These are phyloP conservation scores for Siphlonurus alternatus DNA, from an alignment of 2,888 invertebrate species.

Conservation along the genomic window DNA sequence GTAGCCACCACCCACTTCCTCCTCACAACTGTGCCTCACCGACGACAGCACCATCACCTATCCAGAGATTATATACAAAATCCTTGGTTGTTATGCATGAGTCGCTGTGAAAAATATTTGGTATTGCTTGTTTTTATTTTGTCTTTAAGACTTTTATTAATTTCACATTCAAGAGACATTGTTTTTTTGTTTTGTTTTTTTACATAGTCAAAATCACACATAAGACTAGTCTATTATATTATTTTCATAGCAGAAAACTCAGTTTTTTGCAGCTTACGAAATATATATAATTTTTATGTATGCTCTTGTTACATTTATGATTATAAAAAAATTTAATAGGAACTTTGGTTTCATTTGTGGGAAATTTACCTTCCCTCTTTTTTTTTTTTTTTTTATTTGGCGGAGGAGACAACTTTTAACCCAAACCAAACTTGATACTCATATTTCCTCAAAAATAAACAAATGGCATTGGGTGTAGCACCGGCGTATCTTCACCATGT, in stretches of 20 bases:
- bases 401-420: background rate
- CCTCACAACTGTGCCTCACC: no score
- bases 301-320: conserved; percentile 7
- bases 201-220: conserved; percentile 4
- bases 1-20: no score
- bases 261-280: conserved; percentile 3
- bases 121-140: background rate
- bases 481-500: no score
- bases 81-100: no score
- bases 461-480: no score
- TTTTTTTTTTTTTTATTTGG: conserved; percentile 28
- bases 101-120: background rate
- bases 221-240: conserved; percentile 4
- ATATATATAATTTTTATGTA: conserved; percentile 5
- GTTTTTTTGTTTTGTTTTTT: background rate
- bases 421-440: no score
- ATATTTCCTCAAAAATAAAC: no score
- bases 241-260: conserved; percentile 5
- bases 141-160: background rate
- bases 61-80: no score
- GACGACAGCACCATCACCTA: no score
- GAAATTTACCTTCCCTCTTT: conserved; percentile 17
- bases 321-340: conserved; percentile 34
- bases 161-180: background rate
- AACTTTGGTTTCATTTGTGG: conserved; percentile 43